phyloP scores from a whole-genome alignment of 2,888 invertebrate species.

The Campoplex capitator region DNA sequence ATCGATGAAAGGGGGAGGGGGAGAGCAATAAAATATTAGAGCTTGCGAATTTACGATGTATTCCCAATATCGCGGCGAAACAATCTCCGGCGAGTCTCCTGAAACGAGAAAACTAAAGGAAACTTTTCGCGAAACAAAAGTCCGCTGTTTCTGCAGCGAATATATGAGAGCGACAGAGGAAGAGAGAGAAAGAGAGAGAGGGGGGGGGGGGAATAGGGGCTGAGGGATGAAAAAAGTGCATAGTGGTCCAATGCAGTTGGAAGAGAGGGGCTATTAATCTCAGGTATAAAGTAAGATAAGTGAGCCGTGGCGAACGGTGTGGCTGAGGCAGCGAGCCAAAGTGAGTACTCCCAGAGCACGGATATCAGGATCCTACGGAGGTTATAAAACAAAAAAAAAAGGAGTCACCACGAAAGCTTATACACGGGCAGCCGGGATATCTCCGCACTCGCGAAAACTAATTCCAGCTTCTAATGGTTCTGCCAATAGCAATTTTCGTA shows the following conservation, averaged over 20 bases:
- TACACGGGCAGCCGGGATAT: conserved; percentile 54
- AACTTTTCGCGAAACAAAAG: conserved; percentile 67
- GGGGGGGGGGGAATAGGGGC: conserved; percentile 37
- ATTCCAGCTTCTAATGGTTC: conserved; percentile 79
- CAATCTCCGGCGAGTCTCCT: conserved; percentile 43
- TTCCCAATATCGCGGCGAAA: conserved; percentile 59
- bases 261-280: conserved; percentile 75
- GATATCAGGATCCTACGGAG: conserved; percentile 50
- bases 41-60: conserved; percentile 63
- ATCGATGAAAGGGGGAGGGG: conserved; percentile 7
- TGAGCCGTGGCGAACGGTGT: conserved; percentile 71
- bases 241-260: conserved; percentile 59
- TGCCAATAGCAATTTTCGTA: conserved; percentile 80
- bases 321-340: conserved; percentile 63
- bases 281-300: conserved; percentile 79
- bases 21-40: conserved; percentile 58
- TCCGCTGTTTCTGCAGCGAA: conserved; percentile 42
- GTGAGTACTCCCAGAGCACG: conserved; percentile 44
- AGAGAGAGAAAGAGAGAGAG: neutral
- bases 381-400: conserved; percentile 40
- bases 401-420: conserved; percentile 22
- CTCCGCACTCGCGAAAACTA: conserved; percentile 75
- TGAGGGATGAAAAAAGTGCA: conserved; percentile 39
- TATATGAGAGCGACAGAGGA: conserved; percentile 21
- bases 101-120: conserved; percentile 44